These are phyloP conservation scores for Cyanistes caeruleus DNA, from an alignment of 2,113 vertebrate genomes.

Conservation along the genomic window DNA sequence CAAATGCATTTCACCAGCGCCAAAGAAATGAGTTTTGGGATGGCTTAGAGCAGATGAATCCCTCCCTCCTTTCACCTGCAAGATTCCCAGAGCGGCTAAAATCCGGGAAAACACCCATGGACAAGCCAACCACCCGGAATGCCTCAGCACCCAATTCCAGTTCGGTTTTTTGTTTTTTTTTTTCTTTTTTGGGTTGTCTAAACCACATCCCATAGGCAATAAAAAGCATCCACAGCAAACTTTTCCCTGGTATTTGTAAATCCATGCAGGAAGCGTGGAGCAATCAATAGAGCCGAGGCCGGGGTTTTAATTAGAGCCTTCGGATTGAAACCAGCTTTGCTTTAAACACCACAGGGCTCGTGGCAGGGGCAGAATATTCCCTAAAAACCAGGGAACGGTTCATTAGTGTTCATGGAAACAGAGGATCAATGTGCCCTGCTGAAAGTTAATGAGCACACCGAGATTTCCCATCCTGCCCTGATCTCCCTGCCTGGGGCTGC, in stretches of 20 bases:
- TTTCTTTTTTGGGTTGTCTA: neutral
- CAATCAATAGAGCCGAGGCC: neutral
- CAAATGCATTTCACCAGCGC: neutral
- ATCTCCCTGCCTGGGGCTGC: neutral
- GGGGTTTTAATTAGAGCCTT: neutral
- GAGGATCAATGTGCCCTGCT: neutral
- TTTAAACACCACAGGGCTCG: neutral
- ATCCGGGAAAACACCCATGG: neutral
- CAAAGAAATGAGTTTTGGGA: fast-evolving
- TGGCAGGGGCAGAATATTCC: neutral
- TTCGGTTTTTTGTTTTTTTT: too few relatives aligned
- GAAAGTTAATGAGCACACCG: neutral
- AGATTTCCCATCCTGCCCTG: neutral
- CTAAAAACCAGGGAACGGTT: neutral
- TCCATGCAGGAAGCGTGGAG: neutral
- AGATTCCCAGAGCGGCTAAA: neutral
- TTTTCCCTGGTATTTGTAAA: neutral
- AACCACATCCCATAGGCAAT: fast-evolving
- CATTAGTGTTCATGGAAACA: neutral
- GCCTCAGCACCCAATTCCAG: neutral
- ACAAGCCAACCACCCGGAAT: neutral
- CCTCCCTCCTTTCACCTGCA: neutral
- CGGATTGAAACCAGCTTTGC: slow-evolving; percentile 1
- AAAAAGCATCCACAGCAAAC: neutral
- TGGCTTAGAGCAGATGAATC: neutral